Base-by-base conservation (phyloP, 2,888 invertebrate genomes). In the Amphipoea oculea region DNA sequence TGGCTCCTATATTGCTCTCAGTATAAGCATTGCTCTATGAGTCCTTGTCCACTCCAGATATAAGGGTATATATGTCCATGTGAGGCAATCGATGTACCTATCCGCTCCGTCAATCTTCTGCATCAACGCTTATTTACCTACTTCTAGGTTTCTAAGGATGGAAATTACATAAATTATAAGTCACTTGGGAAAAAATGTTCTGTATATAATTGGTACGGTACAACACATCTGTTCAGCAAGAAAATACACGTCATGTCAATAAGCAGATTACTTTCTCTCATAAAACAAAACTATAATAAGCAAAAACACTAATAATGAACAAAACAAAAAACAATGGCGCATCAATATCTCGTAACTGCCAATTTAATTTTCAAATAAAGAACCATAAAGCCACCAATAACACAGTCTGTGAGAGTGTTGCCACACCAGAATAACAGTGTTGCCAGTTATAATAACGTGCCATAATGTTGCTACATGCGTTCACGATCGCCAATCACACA, bases 351-450 rank as follows among this genome's bases (percentile, higher is more conserved):
- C 36, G 73, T 36, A 86, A 85, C 83, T 42, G 23, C 73, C 77
- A 86, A 86, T 85, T 85, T 83, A 80, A 65, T 83, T 86, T 83
- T 85, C 83, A 86, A 85, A 85, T 80, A 86, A 85, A 86, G 83
- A 86, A 78, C 83, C 81, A 83, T 77, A 86, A 67, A 80, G 62
- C 73, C 57, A 73, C 73, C 51, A 81, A 85, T 82, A 87, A 79
- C 57, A 76, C 62, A 71, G 84, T 78, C 72, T 83, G 73, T 85
- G 81, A 76, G 76, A 78, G 76, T 85, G 85, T 85, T 85, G 81
- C 88, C 73, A 87, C 85, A 85, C 75, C 81, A 75, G 76, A 88
- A 83, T 82, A 81, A 83, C 82, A 83, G 78, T 83, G 80, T 82
- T 87, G 80, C 80, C 78, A 81, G 81, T 81, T 84, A 88, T 88